These are phyloP conservation scores for Callimorpha dominula DNA, from an alignment of 2,888 invertebrate species.

Conservation along the genomic window DNA sequence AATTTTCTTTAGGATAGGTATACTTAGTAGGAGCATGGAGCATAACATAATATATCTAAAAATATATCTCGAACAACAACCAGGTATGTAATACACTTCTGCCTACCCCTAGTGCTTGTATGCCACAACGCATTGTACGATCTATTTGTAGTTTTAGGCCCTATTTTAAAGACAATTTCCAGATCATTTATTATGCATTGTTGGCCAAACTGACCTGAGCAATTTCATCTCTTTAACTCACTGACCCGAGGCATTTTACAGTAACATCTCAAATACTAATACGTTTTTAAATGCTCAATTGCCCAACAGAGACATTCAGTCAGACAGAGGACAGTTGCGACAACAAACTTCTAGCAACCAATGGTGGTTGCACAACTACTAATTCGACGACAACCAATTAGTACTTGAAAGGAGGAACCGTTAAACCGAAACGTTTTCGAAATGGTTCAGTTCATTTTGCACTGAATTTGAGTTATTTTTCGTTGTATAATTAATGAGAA, in stretches of 20 bases:
- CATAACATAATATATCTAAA: too few relatives aligned
- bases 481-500: slow-evolving; percentile 15
- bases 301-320: slow-evolving; percentile 46
- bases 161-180: not conserved
- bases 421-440: slow-evolving; percentile 56
- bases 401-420: slow-evolving; percentile 59
- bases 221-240: slow-evolving; percentile 17
- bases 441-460: slow-evolving; percentile 30
- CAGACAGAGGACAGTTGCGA: slow-evolving; percentile 51
- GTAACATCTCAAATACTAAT: slow-evolving; percentile 44
- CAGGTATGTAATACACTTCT: not conserved
- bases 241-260: slow-evolving; percentile 24
- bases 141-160: not conserved
- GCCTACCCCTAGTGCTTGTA: too few relatives aligned
- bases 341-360: slow-evolving; percentile 47
- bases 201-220: slow-evolving; percentile 12
- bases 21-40: too few relatives aligned
- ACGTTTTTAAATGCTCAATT: slow-evolving; percentile 61
- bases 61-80: too few relatives aligned
- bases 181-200: not conserved
- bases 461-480: slow-evolving; percentile 19
- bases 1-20: too few relatives aligned
- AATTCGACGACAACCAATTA: slow-evolving; percentile 68
- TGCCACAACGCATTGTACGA: not conserved
- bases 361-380: slow-evolving; percentile 54